Evolutionary conservation across 1,140 invertebrate genomes (phyloP), one percentile per base, ranked within the genome.

Genomic region (Anagrus nilaparvatae): DNA sequence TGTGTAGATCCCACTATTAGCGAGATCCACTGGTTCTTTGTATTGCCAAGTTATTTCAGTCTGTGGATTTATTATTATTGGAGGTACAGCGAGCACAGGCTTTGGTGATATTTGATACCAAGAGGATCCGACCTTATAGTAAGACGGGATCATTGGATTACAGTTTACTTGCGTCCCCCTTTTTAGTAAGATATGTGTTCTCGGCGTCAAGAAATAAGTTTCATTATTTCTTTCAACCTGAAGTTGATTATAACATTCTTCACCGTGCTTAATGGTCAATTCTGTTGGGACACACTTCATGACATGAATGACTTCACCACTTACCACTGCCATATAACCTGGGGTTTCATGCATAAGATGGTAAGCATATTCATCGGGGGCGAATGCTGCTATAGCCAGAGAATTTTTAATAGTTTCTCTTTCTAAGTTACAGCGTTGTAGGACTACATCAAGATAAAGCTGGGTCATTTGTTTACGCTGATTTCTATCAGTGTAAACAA

Each of bases 231-330:
- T 1, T n/a, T 8, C 12, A 1, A 57, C 39, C 0, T 47, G 41
- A 5, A 57, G 6, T 34, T 52, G 46, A 1, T 33, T 19, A 9
- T 49, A 54, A 44, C 50, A 54, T 39, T 48, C 16, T 9, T 51
- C 17, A 0, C 29, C 38, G 12, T 28, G 28, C 20, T 39, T 9
- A 0, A 47, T 2, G 18, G n/a, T 47, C 1, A 51, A 36, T 4
- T 45, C 30, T 0, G 49, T 24, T 0, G 49, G 44, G 8, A 50
- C 36, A 19, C 52, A 56, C 37, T 52, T 44, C 0, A 48, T 30
- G 0, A 54, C 10, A 21, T 43, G 41, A 1, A 48, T 25, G 10
- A 33, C 44, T 44, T 54, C 50, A 12, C 52, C 51, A 0, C 35
- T 30, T 0, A 43, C 12, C 0, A 46, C 20, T 0, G 47, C 50